Percentiles rank a stretch among this genome's conserved stretches.
These are phyloP conservation scores for Operophtera brumata DNA, from an alignment of 2,888 invertebrate species.

Conservation along the genomic window DNA sequence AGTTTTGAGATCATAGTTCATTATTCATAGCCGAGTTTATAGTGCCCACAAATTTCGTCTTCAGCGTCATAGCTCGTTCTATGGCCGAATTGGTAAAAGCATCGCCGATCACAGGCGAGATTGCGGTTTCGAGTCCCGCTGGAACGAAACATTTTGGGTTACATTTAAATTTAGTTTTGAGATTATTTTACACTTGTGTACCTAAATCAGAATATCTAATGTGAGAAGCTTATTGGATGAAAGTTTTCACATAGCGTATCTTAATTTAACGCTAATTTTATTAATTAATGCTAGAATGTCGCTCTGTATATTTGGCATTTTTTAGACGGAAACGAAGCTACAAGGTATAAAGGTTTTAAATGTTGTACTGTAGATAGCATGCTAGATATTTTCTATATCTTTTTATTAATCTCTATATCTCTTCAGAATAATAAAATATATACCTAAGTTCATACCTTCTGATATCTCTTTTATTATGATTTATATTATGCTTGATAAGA, in stretches of 20 bases:
- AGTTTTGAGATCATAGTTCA: no score
- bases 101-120: no score
- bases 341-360: constrained; percentile 10
- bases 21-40: no score
- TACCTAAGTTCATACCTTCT: not conserved
- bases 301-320: not conserved
- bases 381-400: constrained; percentile 19
- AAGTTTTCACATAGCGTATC: not conserved
- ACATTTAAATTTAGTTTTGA: no score
- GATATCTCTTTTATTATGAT: not conserved
- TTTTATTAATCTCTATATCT: constrained; percentile 10
- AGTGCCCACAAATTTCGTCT: no score
- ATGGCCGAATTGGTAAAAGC: no score
- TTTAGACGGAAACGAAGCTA: not conserved
- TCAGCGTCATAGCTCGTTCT: no score
- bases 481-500: not conserved
- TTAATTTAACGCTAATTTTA: not conserved
- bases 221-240: not conserved
- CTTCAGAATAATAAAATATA: not conserved
- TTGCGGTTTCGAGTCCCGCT: no score
- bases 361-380: constrained; percentile 35
- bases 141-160: no score
- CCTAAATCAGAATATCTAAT: no score
- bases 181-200: no score
- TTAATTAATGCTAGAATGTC: not conserved